Conservation (phyloP, 2,888 invertebrate genomes). For the Mythimna vitellina region DNA sequence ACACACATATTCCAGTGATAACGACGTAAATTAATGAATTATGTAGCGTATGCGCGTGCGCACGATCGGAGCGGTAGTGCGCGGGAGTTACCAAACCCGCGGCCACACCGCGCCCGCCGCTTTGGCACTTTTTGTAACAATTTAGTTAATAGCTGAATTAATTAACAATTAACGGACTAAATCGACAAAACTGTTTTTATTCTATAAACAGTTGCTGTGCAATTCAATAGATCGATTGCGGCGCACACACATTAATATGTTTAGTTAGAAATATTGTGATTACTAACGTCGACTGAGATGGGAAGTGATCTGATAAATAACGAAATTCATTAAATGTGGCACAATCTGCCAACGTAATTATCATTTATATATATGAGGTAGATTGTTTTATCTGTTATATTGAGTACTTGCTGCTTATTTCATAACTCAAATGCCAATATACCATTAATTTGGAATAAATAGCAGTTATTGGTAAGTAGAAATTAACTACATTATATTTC, state of each 20-base stretch:
- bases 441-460: constrained; percentile 2
- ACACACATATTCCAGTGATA: constrained; percentile 63
- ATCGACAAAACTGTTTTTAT: constrained; percentile 10
- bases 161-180: constrained; percentile 8
- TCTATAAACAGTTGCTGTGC: not conserved
- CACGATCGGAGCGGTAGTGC: constrained; percentile 48
- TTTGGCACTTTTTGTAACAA: constrained; percentile 15
- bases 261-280: constrained; percentile 7
- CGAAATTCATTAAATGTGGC: constrained; percentile 3
- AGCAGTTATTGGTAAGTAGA: not conserved
- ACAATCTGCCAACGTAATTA: not conserved
- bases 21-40: constrained; percentile 78
- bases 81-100: constrained; percentile 44
- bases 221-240: constrained; percentile 6
- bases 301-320: not conserved
- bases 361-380: not conserved
- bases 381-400: not conserved
- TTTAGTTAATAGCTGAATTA: constrained; percentile 33
- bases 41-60: constrained; percentile 72
- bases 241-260: not conserved
- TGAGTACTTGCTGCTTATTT: not conserved
- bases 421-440: constrained; percentile 4
- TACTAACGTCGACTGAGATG: not conserved
- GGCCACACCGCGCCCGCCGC: constrained; percentile 38
- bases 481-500: no score